Percentiles rank a stretch among this genome's conserved stretches.
These are phyloP conservation scores for Tenodera sinensis DNA, from an alignment of 2,888 invertebrate species.

Conservation along the genomic window DNA sequence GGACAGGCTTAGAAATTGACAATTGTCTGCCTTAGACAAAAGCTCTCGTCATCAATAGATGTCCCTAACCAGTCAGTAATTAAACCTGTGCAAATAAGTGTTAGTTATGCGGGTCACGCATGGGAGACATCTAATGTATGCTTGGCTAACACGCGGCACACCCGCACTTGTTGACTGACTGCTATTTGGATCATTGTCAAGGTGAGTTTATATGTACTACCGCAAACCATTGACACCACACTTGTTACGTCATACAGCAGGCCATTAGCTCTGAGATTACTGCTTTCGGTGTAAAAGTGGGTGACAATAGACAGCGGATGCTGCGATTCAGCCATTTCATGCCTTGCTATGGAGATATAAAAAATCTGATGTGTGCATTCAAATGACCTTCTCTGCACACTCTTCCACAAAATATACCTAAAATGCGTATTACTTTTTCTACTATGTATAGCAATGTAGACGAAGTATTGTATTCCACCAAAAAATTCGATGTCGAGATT, in stretches of 20 bases:
- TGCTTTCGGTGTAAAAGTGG: too few species aligned
- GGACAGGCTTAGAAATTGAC: neutral
- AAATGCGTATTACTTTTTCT: too few species aligned
- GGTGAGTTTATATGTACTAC: neutral
- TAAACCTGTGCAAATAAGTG: neutral
- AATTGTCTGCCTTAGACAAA: neutral
- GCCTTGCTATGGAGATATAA: too few species aligned
- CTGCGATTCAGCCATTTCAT: too few species aligned
- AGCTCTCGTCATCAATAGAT: neutral
- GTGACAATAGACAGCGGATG: too few species aligned
- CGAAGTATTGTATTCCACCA: too few species aligned
- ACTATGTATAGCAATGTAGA: too few species aligned
- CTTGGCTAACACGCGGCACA: neutral
- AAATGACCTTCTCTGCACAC: too few species aligned
- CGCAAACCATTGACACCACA: neutral
- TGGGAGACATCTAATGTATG: neutral
- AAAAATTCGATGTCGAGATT: too few species aligned
- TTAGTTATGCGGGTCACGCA: neutral
- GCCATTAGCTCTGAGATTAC: neutral
- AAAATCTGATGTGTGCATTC: too few species aligned
- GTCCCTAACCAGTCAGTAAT: neutral
- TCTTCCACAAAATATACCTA: too few species aligned
- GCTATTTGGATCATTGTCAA: neutral
- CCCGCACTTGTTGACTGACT: neutral
- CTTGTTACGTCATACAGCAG: neutral